Conservation (phyloP, 2,797 vertebrate genomes). For the Danio albolineatus region DNA sequence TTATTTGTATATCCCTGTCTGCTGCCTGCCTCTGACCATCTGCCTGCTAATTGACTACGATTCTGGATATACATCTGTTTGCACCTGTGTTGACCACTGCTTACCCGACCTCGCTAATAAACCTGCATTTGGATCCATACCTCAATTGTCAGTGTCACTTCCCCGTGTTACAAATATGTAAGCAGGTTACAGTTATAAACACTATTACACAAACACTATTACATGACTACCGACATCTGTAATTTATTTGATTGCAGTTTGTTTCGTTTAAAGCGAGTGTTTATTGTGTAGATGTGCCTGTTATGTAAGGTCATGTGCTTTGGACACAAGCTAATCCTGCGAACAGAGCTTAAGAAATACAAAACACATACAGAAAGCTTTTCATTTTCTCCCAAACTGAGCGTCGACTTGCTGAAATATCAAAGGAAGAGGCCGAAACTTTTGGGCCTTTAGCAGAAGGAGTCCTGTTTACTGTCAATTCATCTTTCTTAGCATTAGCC, state of each 20-base stretch:
- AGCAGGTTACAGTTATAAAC: neutral
- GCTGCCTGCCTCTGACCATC: too few relatives aligned
- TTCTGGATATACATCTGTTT: too few relatives aligned
- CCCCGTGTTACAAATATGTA: too few relatives aligned
- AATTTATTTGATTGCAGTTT: neutral
- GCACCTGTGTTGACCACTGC: too few relatives aligned
- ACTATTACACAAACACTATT: too few relatives aligned
- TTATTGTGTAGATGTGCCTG: slow-evolving; percentile 1
- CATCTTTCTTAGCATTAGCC: slow-evolving; percentile 37
- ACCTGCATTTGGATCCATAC: too few relatives aligned
- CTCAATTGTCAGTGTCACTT: too few relatives aligned
- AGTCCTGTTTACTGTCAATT: slow-evolving; percentile 34
- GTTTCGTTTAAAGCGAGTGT: neutral
- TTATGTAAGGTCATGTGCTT: neutral
- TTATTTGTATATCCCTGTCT: too few relatives aligned
- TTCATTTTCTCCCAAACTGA: slow-evolving; percentile 4
- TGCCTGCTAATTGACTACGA: too few relatives aligned
- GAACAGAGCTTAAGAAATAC: neutral
- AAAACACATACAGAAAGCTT: neutral
- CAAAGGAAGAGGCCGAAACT: neutral
- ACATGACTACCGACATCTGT: neutral
- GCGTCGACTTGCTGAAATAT: slow-evolving; percentile 17
- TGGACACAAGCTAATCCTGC: slow-evolving; percentile 13
- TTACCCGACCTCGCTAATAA: too few relatives aligned
- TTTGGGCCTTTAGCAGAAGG: neutral